Base-by-base conservation (phyloP, 2,888 invertebrate species). In the Andrena chrysosceles region DNA sequence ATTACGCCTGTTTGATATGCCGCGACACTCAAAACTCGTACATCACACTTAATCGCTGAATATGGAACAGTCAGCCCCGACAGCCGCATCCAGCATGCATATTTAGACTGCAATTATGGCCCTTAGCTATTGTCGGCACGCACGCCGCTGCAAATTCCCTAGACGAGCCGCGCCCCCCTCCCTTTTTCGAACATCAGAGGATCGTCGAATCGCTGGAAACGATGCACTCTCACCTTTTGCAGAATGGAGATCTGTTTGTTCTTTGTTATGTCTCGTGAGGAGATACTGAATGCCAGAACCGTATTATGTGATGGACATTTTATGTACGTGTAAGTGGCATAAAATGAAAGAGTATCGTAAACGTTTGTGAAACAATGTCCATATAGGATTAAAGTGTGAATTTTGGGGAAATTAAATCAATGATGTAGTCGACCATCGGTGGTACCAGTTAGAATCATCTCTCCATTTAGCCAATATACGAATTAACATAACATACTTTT, bases 41-140 rank as follows among this genome's bases (percentile, higher is more conserved):
- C 90, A 92, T 93, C 93, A 92, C 89, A 91, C 91, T 92, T 91
- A 91, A 92, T 91, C 91, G 91, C 91, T 92, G 93, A 93, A 93
- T 93, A 93, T 93, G 92, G 90, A 93, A 91, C 90, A 91, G 90
- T 90, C 89, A 86, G 80, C 87, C 84, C 72, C 74, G 87, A 75
- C 73, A 85, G 77, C 83, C 83, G 84, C 87, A 87, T 86, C 81
- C 88, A 87, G 81, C 86, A 82, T 89, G 90, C 90, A 91, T 92
- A 92, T 91, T 91, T 91, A 88, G 88, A 79, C 86, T 71, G 90
- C 90, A 91, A 91, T 91, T 90, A 89, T 87, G 80, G 81, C 76
- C 88, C 87, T 89, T 89, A 91, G 89, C 90, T 91, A 91, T 90
- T 90, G 87, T 86, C 89, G 86, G 89, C 91, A 91, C 90, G 90